Evolutionary conservation across 2,113 vertebrate genomes (phyloP).

Genomic region (Microcebus lehilahytsara): DNA sequence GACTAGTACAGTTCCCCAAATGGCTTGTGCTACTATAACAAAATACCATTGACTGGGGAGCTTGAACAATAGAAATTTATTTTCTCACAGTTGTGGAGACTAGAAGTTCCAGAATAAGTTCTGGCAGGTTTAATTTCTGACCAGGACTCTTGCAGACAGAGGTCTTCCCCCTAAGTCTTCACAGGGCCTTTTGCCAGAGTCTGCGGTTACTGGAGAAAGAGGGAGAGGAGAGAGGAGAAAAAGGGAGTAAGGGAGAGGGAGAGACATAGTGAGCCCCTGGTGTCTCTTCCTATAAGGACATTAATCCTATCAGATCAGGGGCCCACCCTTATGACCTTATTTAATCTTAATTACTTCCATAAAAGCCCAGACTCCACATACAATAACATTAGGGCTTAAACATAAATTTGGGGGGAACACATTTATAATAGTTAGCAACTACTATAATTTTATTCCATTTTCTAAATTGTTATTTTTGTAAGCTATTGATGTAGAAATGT

Average conservation of each 20-base stretch:
- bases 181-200: not conserved
- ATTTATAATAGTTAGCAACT: not conserved
- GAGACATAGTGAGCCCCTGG: not conserved
- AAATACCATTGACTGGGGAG: not conserved
- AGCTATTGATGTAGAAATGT: not conserved
- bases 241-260: not conserved
- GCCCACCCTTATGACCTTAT: not conserved
- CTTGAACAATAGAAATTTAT: not conserved
- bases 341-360: not conserved
- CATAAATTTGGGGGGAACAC: not conserved
- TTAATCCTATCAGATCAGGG: not conserved
- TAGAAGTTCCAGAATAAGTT: not conserved
- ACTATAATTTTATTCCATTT: not conserved
- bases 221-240: not conserved
- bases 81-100: not conserved
- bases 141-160: not conserved
- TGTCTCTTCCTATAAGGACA: not conserved
- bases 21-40: not conserved
- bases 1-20: not conserved
- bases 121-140: not conserved
- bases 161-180: not conserved
- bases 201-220: not conserved
- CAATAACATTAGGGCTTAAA: not conserved
- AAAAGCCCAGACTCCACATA: not conserved
- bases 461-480: conserved; percentile 16